Conservation (phyloP, 2,113 vertebrate genomes). For the Albula glossodonta region DNA sequence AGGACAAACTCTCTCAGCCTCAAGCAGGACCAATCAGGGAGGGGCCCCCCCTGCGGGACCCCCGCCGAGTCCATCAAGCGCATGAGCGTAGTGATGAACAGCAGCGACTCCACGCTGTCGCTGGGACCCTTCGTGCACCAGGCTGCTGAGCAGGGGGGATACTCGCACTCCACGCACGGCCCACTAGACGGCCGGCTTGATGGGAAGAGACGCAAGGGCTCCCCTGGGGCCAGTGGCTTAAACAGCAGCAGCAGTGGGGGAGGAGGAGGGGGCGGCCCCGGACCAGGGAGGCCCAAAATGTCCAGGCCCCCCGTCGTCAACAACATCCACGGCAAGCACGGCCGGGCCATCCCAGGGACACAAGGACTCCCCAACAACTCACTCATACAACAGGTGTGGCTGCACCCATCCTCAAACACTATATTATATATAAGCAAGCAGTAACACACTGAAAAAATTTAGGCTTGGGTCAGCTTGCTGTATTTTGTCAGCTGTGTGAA, state of each 20-base stretch:
- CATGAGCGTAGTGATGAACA: constrained; percentile 98
- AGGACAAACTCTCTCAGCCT: constrained; percentile 82
- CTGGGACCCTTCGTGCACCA: constrained; percentile 94
- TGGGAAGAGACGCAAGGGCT: constrained; percentile 92
- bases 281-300: constrained; percentile 83
- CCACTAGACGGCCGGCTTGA: constrained; percentile 83
- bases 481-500: background rate
- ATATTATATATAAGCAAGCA: too few relatives aligned
- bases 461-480: too few relatives aligned
- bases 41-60: constrained; percentile 82
- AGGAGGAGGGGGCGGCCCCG: constrained; percentile 48
- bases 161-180: constrained; percentile 71
- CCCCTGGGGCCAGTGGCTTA: constrained; percentile 76
- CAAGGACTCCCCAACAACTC: constrained; percentile 88
- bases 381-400: constrained; percentile 91
- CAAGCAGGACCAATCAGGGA: constrained; percentile 83
- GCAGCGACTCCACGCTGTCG: constrained; percentile 92
- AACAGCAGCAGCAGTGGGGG: constrained; percentile 68
- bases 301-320: constrained; percentile 89
- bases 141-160: constrained; percentile 78
- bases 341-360: constrained; percentile 83
- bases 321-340: constrained; percentile 90
- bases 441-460: too few relatives aligned
- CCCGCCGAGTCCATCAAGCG: constrained; percentile 93
- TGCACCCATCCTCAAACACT: background rate